Conservation (phyloP, 2,888 invertebrate genomes). For the Apodemia hepburni region DNA sequence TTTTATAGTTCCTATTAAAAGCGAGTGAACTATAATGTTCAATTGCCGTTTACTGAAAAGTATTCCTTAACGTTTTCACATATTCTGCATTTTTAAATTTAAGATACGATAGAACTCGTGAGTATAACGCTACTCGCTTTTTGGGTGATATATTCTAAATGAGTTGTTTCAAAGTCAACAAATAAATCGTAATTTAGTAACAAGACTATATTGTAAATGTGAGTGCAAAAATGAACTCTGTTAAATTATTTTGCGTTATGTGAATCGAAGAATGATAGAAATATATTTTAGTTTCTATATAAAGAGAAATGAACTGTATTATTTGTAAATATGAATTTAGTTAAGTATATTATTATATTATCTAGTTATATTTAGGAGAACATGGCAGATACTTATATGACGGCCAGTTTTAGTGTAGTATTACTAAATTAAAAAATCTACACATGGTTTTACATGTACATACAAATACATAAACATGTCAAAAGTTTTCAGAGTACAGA, state of each 20-base stretch:
- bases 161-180: conserved; percentile 61
- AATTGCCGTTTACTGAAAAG: conserved; percentile 76
- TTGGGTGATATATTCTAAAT: conserved; percentile 79
- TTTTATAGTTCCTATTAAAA: conserved; percentile 80
- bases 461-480: conserved; percentile 50
- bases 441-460: conserved; percentile 80
- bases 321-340: conserved; percentile 82
- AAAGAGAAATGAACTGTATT: conserved; percentile 80
- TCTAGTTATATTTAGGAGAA: conserved; percentile 79
- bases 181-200: conserved; percentile 70
- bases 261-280: conserved; percentile 79
- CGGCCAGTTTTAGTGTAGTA: conserved; percentile 87
- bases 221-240: conserved; percentile 79
- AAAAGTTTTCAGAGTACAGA: conserved; percentile 58
- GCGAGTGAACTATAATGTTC: conserved; percentile 80
- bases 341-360: conserved; percentile 81
- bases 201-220: conserved; percentile 77
- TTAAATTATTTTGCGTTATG: conserved; percentile 82
- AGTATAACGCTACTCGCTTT: conserved; percentile 75
- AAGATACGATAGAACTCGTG: conserved; percentile 73
- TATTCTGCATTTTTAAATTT: conserved; percentile 78
- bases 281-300: conserved; percentile 80
- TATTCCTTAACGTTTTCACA: conserved; percentile 78
- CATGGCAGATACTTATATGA: conserved; percentile 84
- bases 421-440: conserved; percentile 81